phyloP scores from a whole-genome alignment of 2,113 vertebrate species.

The Damaliscus lunatus region DNA sequence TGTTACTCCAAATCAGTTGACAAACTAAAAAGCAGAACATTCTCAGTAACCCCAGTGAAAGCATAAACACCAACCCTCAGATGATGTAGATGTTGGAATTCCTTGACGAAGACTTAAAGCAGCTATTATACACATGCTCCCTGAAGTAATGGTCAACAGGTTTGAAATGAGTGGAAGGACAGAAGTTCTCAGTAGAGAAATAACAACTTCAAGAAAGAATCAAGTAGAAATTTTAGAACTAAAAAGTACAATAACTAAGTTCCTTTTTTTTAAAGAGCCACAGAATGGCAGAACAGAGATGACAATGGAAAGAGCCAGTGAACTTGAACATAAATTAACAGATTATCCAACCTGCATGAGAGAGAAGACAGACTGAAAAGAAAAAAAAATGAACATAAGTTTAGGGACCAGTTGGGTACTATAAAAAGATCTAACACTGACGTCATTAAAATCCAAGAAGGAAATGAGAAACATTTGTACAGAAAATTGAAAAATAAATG shows the following conservation, averaged over 20 bases:
- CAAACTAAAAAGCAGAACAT: neutral
- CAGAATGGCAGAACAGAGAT: neutral
- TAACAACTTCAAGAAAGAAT: neutral
- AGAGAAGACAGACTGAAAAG: neutral
- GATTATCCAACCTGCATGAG: neutral
- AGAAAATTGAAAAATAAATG: neutral
- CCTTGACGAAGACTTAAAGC: neutral
- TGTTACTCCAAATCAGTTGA: neutral
- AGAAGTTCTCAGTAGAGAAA: neutral
- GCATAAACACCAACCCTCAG: neutral
- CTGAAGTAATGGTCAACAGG: neutral
- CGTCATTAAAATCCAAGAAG: neutral
- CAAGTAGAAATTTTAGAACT: neutral
- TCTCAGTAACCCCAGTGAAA: neutral
- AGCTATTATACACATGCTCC: neutral
- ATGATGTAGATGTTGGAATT: neutral
- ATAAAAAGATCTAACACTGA: neutral
- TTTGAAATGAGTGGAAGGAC: neutral
- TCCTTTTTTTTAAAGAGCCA: neutral
- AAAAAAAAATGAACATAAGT: neutral
- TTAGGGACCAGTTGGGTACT: neutral
- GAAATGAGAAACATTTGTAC: neutral
- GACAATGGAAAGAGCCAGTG: neutral
- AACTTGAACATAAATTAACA: neutral
- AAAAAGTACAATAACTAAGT: neutral